Base-by-base conservation (phyloP, 2,888 invertebrate species). In the Odontocerum albicorne region DNA sequence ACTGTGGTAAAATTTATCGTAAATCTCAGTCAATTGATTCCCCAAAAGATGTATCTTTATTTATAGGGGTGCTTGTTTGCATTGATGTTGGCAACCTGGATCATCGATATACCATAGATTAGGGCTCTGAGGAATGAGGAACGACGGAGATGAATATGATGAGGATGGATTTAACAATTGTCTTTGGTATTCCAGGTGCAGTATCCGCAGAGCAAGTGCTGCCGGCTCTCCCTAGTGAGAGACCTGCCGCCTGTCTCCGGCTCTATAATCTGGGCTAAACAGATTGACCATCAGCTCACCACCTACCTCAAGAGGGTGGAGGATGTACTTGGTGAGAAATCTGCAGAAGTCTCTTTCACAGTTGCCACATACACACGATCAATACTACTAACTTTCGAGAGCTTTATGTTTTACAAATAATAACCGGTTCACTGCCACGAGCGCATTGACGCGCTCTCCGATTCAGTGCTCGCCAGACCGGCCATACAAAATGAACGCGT, bases 251-350 rank as follows among this genome's bases (percentile, higher is more conserved):
- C 97, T 0, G 93, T 99, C 13, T 92, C 98, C 20, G 98, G 98
- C 0, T 96, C 95, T 49, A 98, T 99, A 64, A 95, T 99, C 65
- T 99, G 99, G 99, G 96, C 97, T 2, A 91, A 94, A 66, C 92
- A 98, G 78, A 99, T 99, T 66, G 98, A 99, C 73, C 87, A 96
- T 63, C 98, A 99, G 72, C 82, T 99, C 45, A 94, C 93, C 10
- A 93, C 95, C 63, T 98, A 97, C 73, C 82, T 99, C 70, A 88
- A 93, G 68, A 85, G 98, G 61, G 98, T 99, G 0, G 99, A 98
- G 75, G 98, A 98, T 79, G 98, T 99, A 16, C 82, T 99, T 43
- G 97, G 93, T 83, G 76, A 71, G 55, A n/a, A n/a, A n/a, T 7
- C 20, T 39, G 1, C 16, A 40, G 13, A 12, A 12, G 7, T n/a